Evolutionary conservation across 1,140 invertebrate species (phyloP).

Genomic region (Drosophila lowei): DNA sequence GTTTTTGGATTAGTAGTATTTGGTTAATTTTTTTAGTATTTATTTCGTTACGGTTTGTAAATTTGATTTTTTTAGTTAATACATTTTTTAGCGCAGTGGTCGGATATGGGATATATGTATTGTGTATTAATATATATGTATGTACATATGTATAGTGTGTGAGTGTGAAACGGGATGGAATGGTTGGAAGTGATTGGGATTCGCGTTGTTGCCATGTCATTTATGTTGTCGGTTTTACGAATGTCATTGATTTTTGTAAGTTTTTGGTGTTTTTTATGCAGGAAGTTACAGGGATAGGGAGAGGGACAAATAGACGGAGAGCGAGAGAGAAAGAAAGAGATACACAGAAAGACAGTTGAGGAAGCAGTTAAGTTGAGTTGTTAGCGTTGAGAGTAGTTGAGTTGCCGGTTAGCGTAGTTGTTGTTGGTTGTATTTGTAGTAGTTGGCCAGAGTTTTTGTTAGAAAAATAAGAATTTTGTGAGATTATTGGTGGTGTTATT

Average conservation of each 20-base stretch:
- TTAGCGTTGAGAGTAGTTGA: slow-evolving; percentile 52
- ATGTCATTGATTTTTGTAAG: slow-evolving; percentile 3
- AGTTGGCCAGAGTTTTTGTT: slow-evolving; percentile 70
- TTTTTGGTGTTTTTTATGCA: slow-evolving; percentile 30
- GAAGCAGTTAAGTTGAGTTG: slow-evolving; percentile 69
- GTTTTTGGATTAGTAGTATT: slow-evolving; percentile 20
- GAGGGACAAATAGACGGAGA: slow-evolving; percentile 44
- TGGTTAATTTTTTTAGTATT: slow-evolving; percentile 17
- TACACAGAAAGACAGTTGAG: slow-evolving; percentile 68
- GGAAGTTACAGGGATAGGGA: slow-evolving; percentile 49
- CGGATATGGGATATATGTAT: no score
- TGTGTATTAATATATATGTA: no score
- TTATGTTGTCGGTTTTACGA: background rate
- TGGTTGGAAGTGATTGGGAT: no score
- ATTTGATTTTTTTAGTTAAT: no score
- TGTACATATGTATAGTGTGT: no score
- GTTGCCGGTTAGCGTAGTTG: slow-evolving; percentile 68
- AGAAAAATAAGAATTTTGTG: slow-evolving; percentile 74
- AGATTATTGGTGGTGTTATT: slow-evolving; percentile 73
- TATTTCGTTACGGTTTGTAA: background rate
- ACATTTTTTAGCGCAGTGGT: no score
- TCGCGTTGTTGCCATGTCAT: no score
- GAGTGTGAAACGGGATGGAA: no score
- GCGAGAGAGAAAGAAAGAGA: slow-evolving; percentile 39
- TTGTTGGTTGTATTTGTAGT: slow-evolving; percentile 33